A percentile compares a stretch with the other conserved stretches of the same genome.
Conservation (phyloP, 2,888 invertebrate species). For the Eutolmus rufibarbis region DNA sequence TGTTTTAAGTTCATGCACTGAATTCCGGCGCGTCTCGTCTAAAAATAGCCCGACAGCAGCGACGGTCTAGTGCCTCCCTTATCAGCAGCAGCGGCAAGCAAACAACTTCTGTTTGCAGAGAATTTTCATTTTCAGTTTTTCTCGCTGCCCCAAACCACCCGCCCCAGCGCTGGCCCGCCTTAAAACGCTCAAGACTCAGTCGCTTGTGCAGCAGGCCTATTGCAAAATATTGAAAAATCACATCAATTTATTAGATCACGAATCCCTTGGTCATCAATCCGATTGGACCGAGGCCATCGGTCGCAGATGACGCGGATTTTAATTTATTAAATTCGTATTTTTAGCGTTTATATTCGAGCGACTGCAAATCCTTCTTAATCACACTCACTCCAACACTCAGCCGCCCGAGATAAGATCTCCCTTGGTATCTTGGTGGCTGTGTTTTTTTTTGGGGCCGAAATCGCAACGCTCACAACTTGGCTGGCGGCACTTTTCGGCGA, state of each 20-base stretch:
- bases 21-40: constrained; percentile 8
- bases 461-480: not conserved
- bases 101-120: constrained; percentile 7
- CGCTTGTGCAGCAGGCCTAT: not conserved
- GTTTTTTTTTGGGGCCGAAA: not conserved
- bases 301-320: constrained; percentile 2
- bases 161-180: not conserved
- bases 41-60: not conserved
- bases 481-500: constrained; percentile 17
- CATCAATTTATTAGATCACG: not conserved
- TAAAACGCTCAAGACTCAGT: not conserved
- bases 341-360: not conserved
- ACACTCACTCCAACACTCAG: not conserved
- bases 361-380: constrained; percentile 14
- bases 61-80: not conserved
- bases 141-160: not conserved
- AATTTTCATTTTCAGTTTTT: not conserved
- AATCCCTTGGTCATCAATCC: not conserved
- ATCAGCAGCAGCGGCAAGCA: not conserved
- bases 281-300: not conserved
- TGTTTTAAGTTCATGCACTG: not conserved
- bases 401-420: constrained; percentile 12
- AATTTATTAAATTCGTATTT: constrained; percentile 30
- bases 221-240: constrained; percentile 7
- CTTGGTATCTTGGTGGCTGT: constrained; percentile 26